These are phyloP conservation scores for Tragelaphus imberbis DNA, from an alignment of 2,113 vertebrate species.

Conservation along the genomic window DNA sequence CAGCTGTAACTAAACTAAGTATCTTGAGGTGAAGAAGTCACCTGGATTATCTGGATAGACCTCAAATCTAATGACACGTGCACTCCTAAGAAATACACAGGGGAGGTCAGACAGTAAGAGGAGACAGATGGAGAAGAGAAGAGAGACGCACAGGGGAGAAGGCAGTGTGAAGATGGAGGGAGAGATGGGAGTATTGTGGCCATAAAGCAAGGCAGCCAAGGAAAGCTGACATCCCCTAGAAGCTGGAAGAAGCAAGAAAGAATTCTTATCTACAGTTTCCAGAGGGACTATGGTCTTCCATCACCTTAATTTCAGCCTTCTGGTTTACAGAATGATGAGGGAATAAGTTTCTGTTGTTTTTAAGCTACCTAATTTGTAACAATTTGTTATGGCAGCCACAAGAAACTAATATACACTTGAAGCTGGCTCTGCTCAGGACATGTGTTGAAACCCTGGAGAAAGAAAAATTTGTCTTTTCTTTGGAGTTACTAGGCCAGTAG, in stretches of 20 bases:
- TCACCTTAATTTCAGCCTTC: background rate
- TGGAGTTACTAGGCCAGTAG: background rate
- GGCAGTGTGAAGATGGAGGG: background rate
- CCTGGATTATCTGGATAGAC: background rate
- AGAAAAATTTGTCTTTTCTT: background rate
- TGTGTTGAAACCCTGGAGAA: background rate
- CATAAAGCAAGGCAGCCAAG: background rate
- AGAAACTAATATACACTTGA: background rate
- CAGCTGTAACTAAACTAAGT: background rate
- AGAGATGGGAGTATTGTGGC: background rate
- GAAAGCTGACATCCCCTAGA: background rate
- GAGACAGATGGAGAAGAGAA: background rate
- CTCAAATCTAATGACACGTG: background rate
- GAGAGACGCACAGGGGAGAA: background rate
- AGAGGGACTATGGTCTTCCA: background rate
- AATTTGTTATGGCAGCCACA: background rate
- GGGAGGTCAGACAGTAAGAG: background rate
- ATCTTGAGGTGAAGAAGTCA: background rate
- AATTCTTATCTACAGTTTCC: background rate
- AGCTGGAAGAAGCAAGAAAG: background rate
- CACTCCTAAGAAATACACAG: background rate
- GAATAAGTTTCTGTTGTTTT: background rate
- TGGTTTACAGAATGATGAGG: background rate
- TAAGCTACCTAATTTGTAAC: background rate
- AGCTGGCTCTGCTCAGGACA: background rate